Evolutionary conservation across 2,888 invertebrate genomes (phyloP), one percentile per base, ranked within the genome.

Genomic region (Synergus japonicus): DNA sequence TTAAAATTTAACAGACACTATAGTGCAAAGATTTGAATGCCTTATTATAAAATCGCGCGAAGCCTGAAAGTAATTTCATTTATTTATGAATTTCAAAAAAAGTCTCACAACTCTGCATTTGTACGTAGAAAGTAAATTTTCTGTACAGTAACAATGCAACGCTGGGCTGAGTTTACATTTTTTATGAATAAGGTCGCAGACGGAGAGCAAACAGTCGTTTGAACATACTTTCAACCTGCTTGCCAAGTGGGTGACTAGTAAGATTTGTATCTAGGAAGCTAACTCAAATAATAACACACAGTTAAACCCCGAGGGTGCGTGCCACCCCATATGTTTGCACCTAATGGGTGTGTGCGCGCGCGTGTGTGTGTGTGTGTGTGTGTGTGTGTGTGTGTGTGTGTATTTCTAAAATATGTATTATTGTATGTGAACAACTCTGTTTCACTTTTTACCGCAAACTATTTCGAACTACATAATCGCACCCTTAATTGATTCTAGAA

Each of bases 101-200:
- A 54, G n/a, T 2, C 15, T 54, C 2, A 54, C n/a, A n/a, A n/a
- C n/a, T n/a, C n/a, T n/a, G n/a, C n/a, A 54, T 54, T 5, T 49
- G 15, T 15, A 54, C n/a, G n/a, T 54, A 54, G n/a, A 2, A n/a
- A n/a, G 54, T 54, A 2, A 54, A n/a, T 8, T n/a, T n/a, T n/a
- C n/a, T 54, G 2, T n/a, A 8, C n/a, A n/a, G 54, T 54, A n/a
- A 54, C n/a, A 54, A 54, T 7, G n/a, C 8, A 54, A 54, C 8
- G 54, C n/a, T 54, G 54, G 7, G n/a, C 7, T 29, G 29, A 29
- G 29, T 15, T 54, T 54, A 8, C n/a, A 54, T 54, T 54, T 54
- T 54, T 54, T n/a, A 54, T 54, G n/a, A n/a, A n/a, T n/a, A n/a
- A 54, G n/a, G 54, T 54, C n/a, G 54, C 54, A 54, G 54, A 54